Evolutionary conservation across 2,113 vertebrate genomes (phyloP), one percentile per base, ranked within the genome.

Genomic region (Misgurnus anguillicaudatus): DNA sequence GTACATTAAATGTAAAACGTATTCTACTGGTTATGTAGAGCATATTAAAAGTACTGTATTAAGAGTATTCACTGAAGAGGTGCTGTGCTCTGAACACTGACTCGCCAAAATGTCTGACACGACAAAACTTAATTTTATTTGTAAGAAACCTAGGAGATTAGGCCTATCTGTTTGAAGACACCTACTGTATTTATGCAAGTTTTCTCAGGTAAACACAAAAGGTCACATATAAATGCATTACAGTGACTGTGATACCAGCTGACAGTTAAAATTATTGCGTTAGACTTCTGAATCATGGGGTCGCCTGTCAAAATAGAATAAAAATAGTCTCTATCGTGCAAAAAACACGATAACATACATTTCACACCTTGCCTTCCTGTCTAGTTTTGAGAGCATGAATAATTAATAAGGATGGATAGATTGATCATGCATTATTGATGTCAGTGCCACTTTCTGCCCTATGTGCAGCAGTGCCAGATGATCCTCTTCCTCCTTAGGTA

Each of bases 401-500:
- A 89, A 88, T 89, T 90, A 89, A 93, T 89, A 48, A 62, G 60
- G 87, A 85, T 87, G 79, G 85, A 70, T 74, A 73, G 84, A 92
- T 93, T 88, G 91, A 92, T 89, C 85, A 92, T 92, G 83, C 77
- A 92, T 90, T 69, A 75, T 65, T 81, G 79, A 75, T 79, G 70
- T 17, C 47, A 58, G 42, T 74, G 51, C 48, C 24, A 69, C 24
- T 36, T 64, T 79, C 78, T 77, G 62, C 71, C 74, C 51, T 74
- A 58, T 9, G 73, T 69, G 36, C 24, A 74, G 64, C 36, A 63
- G 47, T 68, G 24, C 45, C 47, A 74, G 62, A 81, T 62, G 39
- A 77, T 66, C 47, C 53, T 77, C 65, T 45, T 31, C 65, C 64
- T 68, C 75, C 42, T 62, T 68, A 47, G 60, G 19, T 67, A 55